Evolutionary conservation across 2,797 vertebrate species (phyloP), one percentile per base, ranked within the genome.

Genomic region (Bradypodion pumilum): DNA sequence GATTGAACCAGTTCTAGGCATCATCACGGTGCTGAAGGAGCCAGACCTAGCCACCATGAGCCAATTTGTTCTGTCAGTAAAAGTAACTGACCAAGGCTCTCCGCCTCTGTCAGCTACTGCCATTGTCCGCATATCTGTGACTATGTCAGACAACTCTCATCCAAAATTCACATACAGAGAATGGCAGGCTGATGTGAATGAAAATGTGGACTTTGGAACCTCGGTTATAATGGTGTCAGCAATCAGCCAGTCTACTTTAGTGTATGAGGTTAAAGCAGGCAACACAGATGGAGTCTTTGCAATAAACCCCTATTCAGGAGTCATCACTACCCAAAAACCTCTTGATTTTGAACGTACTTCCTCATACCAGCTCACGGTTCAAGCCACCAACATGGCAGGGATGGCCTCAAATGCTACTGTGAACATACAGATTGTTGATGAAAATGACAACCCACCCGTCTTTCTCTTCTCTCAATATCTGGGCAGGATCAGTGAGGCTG

Each of bases 251-350:
- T 99, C 99, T 25, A 98, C 98, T 0, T 93, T 99, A 74, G 97
- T 98, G 78, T 99, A 98, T 72, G 98, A 99, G 83, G 95, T 99
- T 90, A 98, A 96, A 89, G 96, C 95, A 63, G 98, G 98, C 76
- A 98, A 99, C 49, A 32, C 79, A 0, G 93, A 96, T 74, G 96
- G 96, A 27, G 91, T 94, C 63, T 99, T 99, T 88, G 94, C 96
- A 82, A 97, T 99, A 89, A 99, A 99, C 88, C 98, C 98, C 0
- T 99, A 99, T 89, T 98, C 98, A 66, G 99, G 99, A 65, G 98
- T 99, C 56, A 95, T 99, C 90, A 98, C 97, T 25, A 98, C 96
- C 80, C 97, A 97, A 65, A 98, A 95, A 82, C 40, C 89, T 7
- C 95, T 99, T 27, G 98, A 99, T 94, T 99, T 97, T 49, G 99